phyloP scores from a whole-genome alignment of 2,797 vertebrate genomes.

The Sebastes taczanowskii region DNA sequence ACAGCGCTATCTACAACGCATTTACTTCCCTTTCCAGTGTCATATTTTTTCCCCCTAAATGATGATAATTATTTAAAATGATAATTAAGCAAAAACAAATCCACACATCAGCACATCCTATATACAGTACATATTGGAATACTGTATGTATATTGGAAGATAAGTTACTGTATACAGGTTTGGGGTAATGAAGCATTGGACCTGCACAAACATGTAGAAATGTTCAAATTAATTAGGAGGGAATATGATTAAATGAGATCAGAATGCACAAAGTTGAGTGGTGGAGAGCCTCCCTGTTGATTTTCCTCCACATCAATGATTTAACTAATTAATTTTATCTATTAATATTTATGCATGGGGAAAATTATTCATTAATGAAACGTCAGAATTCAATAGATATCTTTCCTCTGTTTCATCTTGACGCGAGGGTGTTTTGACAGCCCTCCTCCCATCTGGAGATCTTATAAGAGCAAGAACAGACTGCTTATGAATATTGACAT shows the following conservation, averaged over 20 bases:
- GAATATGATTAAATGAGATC: slow-evolving; percentile 65
- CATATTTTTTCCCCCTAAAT: slow-evolving; percentile 3
- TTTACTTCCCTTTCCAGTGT: neutral
- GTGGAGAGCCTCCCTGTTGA: slow-evolving; percentile 72
- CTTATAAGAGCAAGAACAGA: slow-evolving; percentile 72
- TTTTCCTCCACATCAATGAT: slow-evolving; percentile 81
- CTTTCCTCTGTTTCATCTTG: slow-evolving; percentile 77
- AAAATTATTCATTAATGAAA: slow-evolving; percentile 84
- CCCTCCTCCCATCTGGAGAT: slow-evolving; percentile 71
- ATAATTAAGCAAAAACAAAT: neutral
- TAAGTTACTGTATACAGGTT: slow-evolving; percentile 35
- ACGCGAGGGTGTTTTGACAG: slow-evolving; percentile 80
- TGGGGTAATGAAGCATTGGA: slow-evolving; percentile 40
- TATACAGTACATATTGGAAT: neutral
- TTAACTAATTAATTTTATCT: slow-evolving; percentile 84
- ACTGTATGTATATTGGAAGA: slow-evolving; percentile 7
- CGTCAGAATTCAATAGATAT: slow-evolving; percentile 78
- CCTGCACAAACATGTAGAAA: slow-evolving; percentile 53
- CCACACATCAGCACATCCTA: neutral
- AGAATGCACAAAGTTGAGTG: slow-evolving; percentile 60
- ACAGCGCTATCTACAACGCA: too few relatives aligned
- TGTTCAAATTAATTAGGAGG: slow-evolving; percentile 66
- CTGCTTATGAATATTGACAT: slow-evolving; percentile 81
- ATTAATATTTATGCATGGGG: slow-evolving; percentile 83
- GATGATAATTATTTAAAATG: neutral